Evolutionary conservation across 1,140 invertebrate species (phyloP), one percentile per base, ranked within the genome.

Genomic region (Solenopsis fugax): DNA sequence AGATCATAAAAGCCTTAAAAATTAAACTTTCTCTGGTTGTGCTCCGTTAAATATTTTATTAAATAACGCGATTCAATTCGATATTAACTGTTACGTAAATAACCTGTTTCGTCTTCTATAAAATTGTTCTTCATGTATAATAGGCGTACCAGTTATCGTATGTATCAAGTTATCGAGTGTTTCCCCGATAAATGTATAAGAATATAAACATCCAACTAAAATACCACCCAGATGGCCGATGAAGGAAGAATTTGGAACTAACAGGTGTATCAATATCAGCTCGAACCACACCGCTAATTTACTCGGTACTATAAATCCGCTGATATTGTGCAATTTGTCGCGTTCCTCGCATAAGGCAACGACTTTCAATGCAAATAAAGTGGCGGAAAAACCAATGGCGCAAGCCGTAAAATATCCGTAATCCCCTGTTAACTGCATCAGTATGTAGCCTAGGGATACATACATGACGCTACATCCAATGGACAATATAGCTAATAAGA

Each of bases 211-310:
- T 37, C 97, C 97, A 58, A 97, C 96, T 5, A 97, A 89, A 88
- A 97, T 97, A n/a, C 97, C 97, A 71, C 97, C 96, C 24, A 97
- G 93, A 92, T 97, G 97, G 69, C 97, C 97, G 73, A 96, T 91
- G 89, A 96, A 96, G 1, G 96, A 97, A 10, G 96, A 94, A 88
- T 96, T 96, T 52, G 96, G 96, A 1, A 96, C 96, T 12, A 97
- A 88, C 0, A 97, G 50, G 90, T 97, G 96, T 85, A 97, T 97
- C 3, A 97, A 91, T 21, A 97, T 75, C n/a, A 97, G 92, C 91
- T 97, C 97, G 2, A 95, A 94, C 97, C 97, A 97, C 67, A 96
- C 97, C 7, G 96, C 96, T 90, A 96, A 95, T 92, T 96, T 96
- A 18, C 96, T 95, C 2, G 96, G 96, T 0, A 97, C 95, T 56